phyloP scores from a whole-genome alignment of 2,797 vertebrate species.

The Macropodus opercularis region DNA sequence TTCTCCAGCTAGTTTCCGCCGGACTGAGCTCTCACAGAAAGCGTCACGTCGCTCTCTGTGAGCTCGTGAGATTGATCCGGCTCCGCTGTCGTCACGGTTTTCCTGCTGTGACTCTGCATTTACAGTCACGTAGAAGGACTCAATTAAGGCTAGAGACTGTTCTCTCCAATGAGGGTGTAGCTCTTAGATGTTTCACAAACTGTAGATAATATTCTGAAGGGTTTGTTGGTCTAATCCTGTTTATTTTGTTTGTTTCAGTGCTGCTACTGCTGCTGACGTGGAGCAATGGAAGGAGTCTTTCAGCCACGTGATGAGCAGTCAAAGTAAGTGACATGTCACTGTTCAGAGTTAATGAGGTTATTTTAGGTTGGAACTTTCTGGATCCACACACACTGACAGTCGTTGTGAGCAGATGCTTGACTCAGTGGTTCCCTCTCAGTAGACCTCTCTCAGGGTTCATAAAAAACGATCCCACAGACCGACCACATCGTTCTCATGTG shows the following conservation, averaged over 20 bases:
- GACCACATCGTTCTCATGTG: conserved; percentile 25
- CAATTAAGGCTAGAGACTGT: too few relatives aligned
- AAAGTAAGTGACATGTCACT: conserved; percentile 81
- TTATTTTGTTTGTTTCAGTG: conserved; percentile 77
- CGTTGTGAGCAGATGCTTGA: background rate
- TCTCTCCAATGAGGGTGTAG: too few relatives aligned
- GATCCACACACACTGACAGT: background rate
- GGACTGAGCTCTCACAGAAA: background rate
- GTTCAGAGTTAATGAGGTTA: background rate
- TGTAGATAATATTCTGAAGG: too few relatives aligned
- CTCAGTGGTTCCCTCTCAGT: conserved; percentile 11
- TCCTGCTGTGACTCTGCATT: conserved; percentile 7
- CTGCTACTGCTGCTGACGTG: conserved; percentile 81
- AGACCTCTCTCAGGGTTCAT: conserved; percentile 17
- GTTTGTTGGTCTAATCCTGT: too few relatives aligned
- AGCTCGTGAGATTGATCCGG: background rate
- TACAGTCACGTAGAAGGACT: too few relatives aligned
- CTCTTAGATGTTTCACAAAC: too few relatives aligned
- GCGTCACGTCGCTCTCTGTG: background rate
- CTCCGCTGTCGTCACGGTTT: background rate
- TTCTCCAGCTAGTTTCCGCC: background rate
- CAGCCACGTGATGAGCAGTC: conserved; percentile 85
- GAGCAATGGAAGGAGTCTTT: conserved; percentile 92
- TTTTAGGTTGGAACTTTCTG: too few relatives aligned
- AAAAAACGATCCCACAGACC: background rate